These are phyloP conservation scores for Tetraodon nigroviridis DNA, from an alignment of 2,113 vertebrate species.

Conservation along the genomic window DNA sequence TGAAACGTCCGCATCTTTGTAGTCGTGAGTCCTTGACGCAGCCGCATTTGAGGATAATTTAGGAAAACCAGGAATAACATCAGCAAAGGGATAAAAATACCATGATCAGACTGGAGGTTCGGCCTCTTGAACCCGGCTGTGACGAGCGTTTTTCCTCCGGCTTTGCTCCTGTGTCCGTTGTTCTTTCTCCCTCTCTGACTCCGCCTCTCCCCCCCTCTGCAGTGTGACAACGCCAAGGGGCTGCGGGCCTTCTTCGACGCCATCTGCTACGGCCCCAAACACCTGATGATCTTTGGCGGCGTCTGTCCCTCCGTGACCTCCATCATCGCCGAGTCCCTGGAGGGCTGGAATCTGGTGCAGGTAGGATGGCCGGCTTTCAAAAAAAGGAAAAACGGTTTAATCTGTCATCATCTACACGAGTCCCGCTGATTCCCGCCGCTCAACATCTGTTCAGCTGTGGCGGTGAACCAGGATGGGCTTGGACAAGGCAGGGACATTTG, in stretches of 20 bases:
- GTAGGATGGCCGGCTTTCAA: conserved; percentile 69
- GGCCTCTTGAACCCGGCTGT: too few relatives aligned
- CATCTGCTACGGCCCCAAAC: conserved; percentile 97
- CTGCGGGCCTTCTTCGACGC: conserved; percentile 98
- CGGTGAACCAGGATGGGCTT: conserved; percentile 39
- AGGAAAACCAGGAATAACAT: too few relatives aligned
- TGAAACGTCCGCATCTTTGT: too few relatives aligned
- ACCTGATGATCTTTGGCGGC: conserved; percentile 98
- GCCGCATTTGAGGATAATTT: too few relatives aligned
- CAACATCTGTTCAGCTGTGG: background rate
- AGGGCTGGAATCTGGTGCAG: conserved; percentile 98
- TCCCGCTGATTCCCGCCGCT: too few relatives aligned
- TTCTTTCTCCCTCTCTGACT: background rate
- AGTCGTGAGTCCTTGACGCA: too few relatives aligned
- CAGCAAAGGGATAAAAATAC: too few relatives aligned
- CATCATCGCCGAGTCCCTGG: conserved; percentile 95
- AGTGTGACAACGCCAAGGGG: conserved; percentile 99
- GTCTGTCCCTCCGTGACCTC: conserved; percentile 97
- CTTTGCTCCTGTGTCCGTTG: conserved; percentile 10
- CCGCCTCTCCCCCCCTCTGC: conserved; percentile 10
- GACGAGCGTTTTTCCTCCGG: background rate
- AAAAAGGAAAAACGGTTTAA: too few relatives aligned
- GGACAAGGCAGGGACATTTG: conserved; percentile 41
- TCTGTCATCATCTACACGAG: too few relatives aligned
- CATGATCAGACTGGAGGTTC: too few relatives aligned